These are phyloP conservation scores for Caenorhabditis zanzibari DNA, from an alignment of 2,888 invertebrate species.

Conservation along the genomic window DNA sequence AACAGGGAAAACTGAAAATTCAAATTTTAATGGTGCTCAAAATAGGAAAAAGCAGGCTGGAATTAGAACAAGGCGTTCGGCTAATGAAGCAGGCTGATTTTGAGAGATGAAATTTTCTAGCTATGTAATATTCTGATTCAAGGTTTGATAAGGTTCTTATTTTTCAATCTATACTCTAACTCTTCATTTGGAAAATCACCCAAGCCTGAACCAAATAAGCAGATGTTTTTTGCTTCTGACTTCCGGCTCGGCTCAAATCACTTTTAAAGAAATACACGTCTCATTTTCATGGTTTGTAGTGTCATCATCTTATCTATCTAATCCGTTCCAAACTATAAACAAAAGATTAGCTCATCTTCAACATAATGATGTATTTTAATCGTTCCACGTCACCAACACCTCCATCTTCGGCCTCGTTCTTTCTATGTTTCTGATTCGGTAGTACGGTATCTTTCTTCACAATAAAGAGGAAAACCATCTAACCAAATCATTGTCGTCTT, in stretches of 20 bases:
- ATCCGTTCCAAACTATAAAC: conserved; percentile 19
- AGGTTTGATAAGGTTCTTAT: too few relatives aligned
- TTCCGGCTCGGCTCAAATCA: not conserved
- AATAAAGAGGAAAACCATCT: not conserved
- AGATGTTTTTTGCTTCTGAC: not conserved
- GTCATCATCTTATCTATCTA: not conserved
- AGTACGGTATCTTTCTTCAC: not conserved
- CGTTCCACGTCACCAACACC: not conserved
- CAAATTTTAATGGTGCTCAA: too few relatives aligned
- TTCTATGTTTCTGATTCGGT: not conserved
- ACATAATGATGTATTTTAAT: conserved; percentile 28
- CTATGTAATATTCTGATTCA: too few relatives aligned
- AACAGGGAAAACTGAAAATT: too few relatives aligned
- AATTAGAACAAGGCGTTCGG: too few relatives aligned
- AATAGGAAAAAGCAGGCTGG: too few relatives aligned
- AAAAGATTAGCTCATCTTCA: conserved; percentile 5
- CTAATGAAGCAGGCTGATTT: too few relatives aligned
- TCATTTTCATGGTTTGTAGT: too few relatives aligned
- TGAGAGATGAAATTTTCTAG: too few relatives aligned
- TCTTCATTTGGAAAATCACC: too few relatives aligned
- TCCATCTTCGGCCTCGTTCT: not conserved
- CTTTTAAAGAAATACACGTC: not conserved
- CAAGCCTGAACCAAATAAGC: not conserved
- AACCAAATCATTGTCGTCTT: not conserved
- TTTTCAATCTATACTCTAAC: too few relatives aligned